Base-by-base conservation (phyloP, 2,113 vertebrate genomes). In the Apodemus sylvaticus region DNA sequence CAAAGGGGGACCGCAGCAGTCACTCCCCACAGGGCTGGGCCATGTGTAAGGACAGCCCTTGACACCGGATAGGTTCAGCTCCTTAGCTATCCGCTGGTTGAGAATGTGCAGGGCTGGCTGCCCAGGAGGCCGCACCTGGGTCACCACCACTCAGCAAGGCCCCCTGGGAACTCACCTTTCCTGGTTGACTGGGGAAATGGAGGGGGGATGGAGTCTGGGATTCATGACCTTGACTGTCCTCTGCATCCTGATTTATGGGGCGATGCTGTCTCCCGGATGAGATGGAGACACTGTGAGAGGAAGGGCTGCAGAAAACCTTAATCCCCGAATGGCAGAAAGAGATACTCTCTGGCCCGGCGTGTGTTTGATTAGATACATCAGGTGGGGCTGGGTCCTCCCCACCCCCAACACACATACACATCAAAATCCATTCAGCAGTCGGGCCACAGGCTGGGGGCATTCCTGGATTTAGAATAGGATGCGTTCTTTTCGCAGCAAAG, bases 291-390 rank as follows among this genome's bases (percentile, higher is more conserved):
- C 91, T 92, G 96, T 6, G 87, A 93, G 42, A 3, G 85, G 92
- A 95, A 85, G 87, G 74, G 79, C 93, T 89, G 86, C 22, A 88
- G 97, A 97, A 96, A 97, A 64, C 64, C 58, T 96, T 97, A 96
- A 98, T 98, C 97, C 95, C 89, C 87, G 45, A 66, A 81, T 66
- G 89, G 95, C 91, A 93, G 96, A 93, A 96, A 95, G 89, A 97
- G 96, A 94, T 53, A 78, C 89, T 96, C 91, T 86, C 7, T 12
- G 82, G 94, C 64, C 90, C 9, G 4, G 79, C 7, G 82, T 79
- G 89, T 20, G 58, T 94, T 97, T 89, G 94, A 93, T 96, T 94
- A 93, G 74, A 87, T 73, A 3, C 85, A 68, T 92, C 71, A 81
- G 92, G 79, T 81, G n/a, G 78, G 92, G 22, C 53, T 16, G 3